Percentiles rank a stretch among this genome's conserved stretches.
Conservation (phyloP, 2,888 invertebrate species). For the Galerucella pusilla region DNA sequence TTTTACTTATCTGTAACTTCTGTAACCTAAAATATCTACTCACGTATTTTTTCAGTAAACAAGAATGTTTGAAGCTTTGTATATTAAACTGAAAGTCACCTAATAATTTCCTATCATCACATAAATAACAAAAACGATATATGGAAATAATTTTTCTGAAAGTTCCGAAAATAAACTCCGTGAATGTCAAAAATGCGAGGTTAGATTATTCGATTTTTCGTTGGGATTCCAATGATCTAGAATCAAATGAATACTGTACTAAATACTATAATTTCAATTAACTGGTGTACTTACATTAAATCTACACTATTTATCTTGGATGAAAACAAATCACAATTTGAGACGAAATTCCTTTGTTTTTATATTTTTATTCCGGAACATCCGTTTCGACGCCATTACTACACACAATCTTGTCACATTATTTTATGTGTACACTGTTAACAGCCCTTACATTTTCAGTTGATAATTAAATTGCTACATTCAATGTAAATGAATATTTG, state of each 20-base stretch:
- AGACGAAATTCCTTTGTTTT: slow-evolving; percentile 16
- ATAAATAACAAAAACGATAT: neutral
- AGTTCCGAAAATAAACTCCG: neutral
- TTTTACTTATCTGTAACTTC: too few species aligned
- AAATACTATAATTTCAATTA: neutral
- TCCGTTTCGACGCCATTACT: slow-evolving; percentile 41
- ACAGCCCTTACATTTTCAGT: neutral
- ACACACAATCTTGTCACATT: neutral
- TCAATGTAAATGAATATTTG: neutral
- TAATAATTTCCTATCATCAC: neutral
- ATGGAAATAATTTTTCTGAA: neutral
- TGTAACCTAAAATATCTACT: too few species aligned
- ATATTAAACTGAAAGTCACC: neutral
- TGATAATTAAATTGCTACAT: neutral
- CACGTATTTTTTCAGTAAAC: too few species aligned
- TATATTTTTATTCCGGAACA: slow-evolving; percentile 39
- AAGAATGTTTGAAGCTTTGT: too few species aligned
- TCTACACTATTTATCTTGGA: neutral
- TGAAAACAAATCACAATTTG: neutral
- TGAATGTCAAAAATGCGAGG: slow-evolving; percentile 9
- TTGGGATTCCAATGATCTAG: neutral
- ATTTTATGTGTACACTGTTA: neutral
- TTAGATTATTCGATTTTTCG: neutral
- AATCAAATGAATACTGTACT: neutral
- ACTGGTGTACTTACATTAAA: neutral